Base-by-base conservation (phyloP, 2,888 invertebrate genomes). In the Leucophenga montana region DNA sequence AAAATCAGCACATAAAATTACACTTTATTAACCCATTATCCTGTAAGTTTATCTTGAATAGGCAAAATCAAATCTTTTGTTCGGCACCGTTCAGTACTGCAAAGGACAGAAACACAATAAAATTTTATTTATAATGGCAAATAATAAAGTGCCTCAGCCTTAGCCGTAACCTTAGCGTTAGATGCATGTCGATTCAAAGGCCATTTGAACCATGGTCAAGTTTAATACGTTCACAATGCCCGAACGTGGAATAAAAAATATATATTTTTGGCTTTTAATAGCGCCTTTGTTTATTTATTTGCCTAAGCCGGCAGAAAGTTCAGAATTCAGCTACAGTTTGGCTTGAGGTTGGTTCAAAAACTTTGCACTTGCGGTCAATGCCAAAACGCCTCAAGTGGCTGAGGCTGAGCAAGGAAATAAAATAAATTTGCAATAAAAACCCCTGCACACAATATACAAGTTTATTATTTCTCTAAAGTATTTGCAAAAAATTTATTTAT, bases 1-100 rank as follows among this genome's bases (percentile, higher is more conserved):
- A 39, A 50, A 50, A 50, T 50, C n/a, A n/a, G 50, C 50, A n/a
- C 33, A 59, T 33, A 59, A 59, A 59, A 59, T 16, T 33, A 1
- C 9, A 14, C 59, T 59, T 59, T 27, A 59, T 59, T 59, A 59
- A 59, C 59, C 59, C 59, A 59, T 59, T 59, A 54, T 20, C 20
- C 20, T 11, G 5, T 5, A 59, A 33, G 3, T n/a, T 3, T 33
- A 59, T n/a, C 48, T 48, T 44, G 16, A 62, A n/a, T n/a, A n/a
- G n/a, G n/a, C n/a, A n/a, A n/a, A n/a, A n/a, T n/a, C n/a, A 62
- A 11, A 62, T 14, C 46, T 59, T 59, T 59, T 33, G 8, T 59
- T 14, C 33, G 33, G 44, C 62, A 61, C 31, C 22, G 20, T 18
- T 48, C 46, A 18, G 11, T 20, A 14, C 14, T 6, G 27, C 20